A percentile compares a stretch with the other conserved stretches of the same genome.
Evolutionary conservation across 1,140 invertebrate species (phyloP).

Genomic region (Bombus sylvicola): DNA sequence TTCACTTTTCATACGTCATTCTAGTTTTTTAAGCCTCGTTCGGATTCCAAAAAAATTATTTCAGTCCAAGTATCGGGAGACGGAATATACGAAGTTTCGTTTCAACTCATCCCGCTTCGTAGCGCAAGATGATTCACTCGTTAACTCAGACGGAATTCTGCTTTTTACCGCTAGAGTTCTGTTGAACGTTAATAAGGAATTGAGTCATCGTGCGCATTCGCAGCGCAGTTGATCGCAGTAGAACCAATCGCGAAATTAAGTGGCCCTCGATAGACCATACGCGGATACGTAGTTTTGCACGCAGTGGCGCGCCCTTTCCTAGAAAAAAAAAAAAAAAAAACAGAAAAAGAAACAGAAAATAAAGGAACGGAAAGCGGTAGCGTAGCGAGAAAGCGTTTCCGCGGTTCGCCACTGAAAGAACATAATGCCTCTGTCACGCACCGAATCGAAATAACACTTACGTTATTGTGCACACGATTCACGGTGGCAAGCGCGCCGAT

Average conservation of each 20-base stretch:
- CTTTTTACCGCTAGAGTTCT: slow-evolving; percentile 45
- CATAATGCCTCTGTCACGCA: slow-evolving; percentile 41
- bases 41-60: background rate
- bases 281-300: background rate
- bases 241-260: background rate
- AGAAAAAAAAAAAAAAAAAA: background rate
- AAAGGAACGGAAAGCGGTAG: background rate
- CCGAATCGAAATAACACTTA: slow-evolving; percentile 23
- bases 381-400: background rate
- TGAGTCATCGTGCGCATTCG: slow-evolving; percentile 37
- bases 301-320: slow-evolving; percentile 8
- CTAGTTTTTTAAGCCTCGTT: background rate
- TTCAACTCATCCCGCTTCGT: background rate
- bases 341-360: background rate
- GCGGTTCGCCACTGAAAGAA: background rate
- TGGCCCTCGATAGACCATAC: background rate
- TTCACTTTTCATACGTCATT: background rate
- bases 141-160: slow-evolving; percentile 35
- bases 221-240: background rate
- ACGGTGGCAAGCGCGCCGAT: slow-evolving; percentile 3
- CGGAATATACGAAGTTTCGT: background rate
- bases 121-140: slow-evolving; percentile 30
- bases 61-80: background rate
- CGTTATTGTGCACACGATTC: slow-evolving; percentile 31
- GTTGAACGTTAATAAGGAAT: slow-evolving; percentile 19